Evolutionary conservation across 2,888 invertebrate species (phyloP), one percentile per base, ranked within the genome.

Genomic region (Clusia tigrina): DNA sequence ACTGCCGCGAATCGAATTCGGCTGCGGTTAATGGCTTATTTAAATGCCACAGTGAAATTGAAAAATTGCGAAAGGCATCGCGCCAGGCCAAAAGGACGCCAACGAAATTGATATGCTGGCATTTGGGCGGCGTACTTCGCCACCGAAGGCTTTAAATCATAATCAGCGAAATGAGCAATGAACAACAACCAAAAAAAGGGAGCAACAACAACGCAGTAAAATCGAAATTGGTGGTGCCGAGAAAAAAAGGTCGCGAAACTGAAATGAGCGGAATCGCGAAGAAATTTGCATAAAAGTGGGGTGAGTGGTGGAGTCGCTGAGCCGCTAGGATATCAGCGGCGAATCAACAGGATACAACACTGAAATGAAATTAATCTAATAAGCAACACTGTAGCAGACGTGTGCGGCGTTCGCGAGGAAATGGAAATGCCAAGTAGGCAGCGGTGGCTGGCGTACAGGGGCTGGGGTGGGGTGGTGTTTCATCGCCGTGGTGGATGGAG

Each of bases 11-110:
- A 69, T 65, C 66, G 65, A 66, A 59, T 59, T 63, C 61, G 62
- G 70, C 80, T 81, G 79, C 72, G 79, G 76, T 81, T 81, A 81
- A 79, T 81, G 80, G 79, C 77, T 79, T 81, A 81, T 79, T 81
- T 79, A 80, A 80, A 81, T 77, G 70, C 72, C 72, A 59, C 62
- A 57, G 69, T 69, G 67, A 69, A 72, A 80, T 79, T 79, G 81
- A 80, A 74, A 80, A 81, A 80, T 80, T 79, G 78, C 78, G 74
- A 79, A 77, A 76, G 71, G 62, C 32, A 46, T 10, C 53, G 51
- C 54, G 53, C 20, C 46, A 52, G 46, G 25, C 20, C 6, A 18
- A 18, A 25, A 61, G 58, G 69, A 69, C 66, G 66, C 67, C 58
- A 64, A 67, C 71, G 77, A 81, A 81, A 80, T 80, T 79, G 81